Conservation (phyloP, 2,113 vertebrate species). For the Gobiocypris rarus region DNA sequence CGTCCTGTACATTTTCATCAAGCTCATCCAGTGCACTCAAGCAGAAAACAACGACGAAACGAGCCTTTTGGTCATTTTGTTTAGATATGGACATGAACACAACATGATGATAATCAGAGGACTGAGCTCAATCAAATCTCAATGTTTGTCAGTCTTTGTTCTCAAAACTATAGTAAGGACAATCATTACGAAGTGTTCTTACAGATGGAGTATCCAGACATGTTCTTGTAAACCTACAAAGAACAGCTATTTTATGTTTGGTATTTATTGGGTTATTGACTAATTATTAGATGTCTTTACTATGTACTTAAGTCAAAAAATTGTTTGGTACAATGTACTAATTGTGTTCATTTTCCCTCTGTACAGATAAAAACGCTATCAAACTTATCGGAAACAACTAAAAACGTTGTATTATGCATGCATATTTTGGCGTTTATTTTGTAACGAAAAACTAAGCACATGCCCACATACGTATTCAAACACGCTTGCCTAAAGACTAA, state of each 20-base stretch:
- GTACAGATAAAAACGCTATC: too few species aligned
- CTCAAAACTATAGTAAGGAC: not conserved
- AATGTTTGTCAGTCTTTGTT: not conserved
- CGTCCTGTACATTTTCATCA: not conserved
- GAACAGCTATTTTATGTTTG: not conserved
- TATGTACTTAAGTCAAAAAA: not conserved
- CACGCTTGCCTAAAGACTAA: too few species aligned
- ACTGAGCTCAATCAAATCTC: not conserved
- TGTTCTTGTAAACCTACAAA: not conserved
- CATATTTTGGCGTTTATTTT: too few species aligned
- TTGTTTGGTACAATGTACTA: not conserved
- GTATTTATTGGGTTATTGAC: not conserved
- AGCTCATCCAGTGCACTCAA: constrained; percentile 15
- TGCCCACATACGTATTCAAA: too few species aligned
- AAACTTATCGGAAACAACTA: too few species aligned
- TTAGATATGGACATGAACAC: not conserved
- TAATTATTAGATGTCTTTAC: not conserved
- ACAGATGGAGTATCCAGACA: not conserved
- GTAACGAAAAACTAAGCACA: too few species aligned
- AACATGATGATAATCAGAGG: not conserved
- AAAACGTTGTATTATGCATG: too few species aligned
- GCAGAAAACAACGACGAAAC: not conserved
- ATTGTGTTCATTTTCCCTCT: not conserved
- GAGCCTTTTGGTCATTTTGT: not conserved
- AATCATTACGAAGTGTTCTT: not conserved